These are phyloP conservation scores for Hemicordylus capensis DNA, from an alignment of 2,113 vertebrate genomes.

Conservation along the genomic window DNA sequence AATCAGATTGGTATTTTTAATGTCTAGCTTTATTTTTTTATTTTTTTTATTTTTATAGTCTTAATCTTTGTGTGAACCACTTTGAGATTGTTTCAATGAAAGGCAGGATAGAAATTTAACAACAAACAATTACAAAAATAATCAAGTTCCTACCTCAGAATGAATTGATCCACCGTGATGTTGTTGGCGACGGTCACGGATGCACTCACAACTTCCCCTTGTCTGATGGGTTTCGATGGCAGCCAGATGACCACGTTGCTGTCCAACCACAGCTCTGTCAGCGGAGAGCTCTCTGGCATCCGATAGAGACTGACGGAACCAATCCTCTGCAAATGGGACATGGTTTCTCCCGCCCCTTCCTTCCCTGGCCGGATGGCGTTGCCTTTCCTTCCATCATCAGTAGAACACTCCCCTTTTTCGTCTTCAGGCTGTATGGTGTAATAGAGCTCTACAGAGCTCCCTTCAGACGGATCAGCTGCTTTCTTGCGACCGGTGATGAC, in stretches of 20 bases:
- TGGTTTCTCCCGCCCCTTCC: conserved; percentile 77
- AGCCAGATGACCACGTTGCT: conserved; percentile 85
- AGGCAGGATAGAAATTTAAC: too few relatives aligned
- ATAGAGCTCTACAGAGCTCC: conserved; percentile 90
- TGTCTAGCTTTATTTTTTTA: too few relatives aligned
- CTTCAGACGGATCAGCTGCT: conserved; percentile 70
- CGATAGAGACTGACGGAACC: conserved; percentile 83
- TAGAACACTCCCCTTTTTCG: conserved; percentile 78
- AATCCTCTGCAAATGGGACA: conserved; percentile 83
- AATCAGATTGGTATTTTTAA: too few relatives aligned
- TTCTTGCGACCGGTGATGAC: conserved; percentile 83
- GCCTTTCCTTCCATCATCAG: conserved; percentile 82
- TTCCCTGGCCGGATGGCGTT: conserved; percentile 84
- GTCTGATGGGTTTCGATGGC: conserved; percentile 84
- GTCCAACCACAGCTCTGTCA: conserved; percentile 85
- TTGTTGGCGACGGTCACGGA: conserved; percentile 82
- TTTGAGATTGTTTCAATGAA: too few relatives aligned
- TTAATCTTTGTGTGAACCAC: too few relatives aligned
- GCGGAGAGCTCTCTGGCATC: conserved; percentile 75
- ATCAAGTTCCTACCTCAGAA: conserved; percentile 91
- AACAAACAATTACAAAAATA: too few relatives aligned
- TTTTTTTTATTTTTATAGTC: too few relatives aligned
- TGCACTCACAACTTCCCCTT: conserved; percentile 86
- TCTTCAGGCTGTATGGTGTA: conserved; percentile 81
- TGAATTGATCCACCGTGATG: conserved; percentile 89